Conservation (phyloP, 2,797 vertebrate genomes). For the Antennarius maculatus region DNA sequence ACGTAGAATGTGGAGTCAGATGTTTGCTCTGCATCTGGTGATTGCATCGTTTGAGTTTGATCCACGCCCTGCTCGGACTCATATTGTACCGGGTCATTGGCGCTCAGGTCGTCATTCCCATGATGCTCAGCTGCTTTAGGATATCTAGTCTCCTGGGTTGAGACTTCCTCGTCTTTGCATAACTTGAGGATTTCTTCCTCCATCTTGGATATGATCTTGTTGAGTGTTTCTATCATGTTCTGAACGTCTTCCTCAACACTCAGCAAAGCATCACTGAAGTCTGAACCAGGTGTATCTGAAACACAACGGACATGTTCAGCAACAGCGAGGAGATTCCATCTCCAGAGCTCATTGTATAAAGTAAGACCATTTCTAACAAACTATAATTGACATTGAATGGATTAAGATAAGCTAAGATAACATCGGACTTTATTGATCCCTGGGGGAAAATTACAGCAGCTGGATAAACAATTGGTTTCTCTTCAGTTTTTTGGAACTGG, state of each 20-base stretch:
- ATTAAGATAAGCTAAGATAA: too few relatives aligned
- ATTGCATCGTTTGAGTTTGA: not conserved
- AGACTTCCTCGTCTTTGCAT: constrained; percentile 7
- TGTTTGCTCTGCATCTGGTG: not conserved
- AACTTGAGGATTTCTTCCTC: constrained; percentile 40
- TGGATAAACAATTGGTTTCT: too few relatives aligned
- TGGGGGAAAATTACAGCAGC: too few relatives aligned
- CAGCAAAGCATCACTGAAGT: constrained; percentile 27
- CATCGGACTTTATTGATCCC: too few relatives aligned
- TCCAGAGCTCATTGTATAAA: too few relatives aligned
- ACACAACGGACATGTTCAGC: constrained; percentile 15
- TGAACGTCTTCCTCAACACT: constrained; percentile 60
- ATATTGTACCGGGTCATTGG: not conserved
- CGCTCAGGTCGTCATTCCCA: not conserved
- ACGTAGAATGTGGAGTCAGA: not conserved
- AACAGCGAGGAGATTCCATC: too few relatives aligned
- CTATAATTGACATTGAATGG: too few relatives aligned
- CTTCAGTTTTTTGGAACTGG: too few relatives aligned
- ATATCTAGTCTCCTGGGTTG: constrained; percentile 1
- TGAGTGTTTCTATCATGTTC: constrained; percentile 48
- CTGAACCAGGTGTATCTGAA: constrained; percentile 39
- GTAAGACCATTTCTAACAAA: too few relatives aligned
- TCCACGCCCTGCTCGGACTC: not conserved
- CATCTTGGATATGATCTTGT: constrained; percentile 46
- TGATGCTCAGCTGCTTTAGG: not conserved